Evolutionary conservation across 2,888 invertebrate species (phyloP), one percentile per base, ranked within the genome.

Genomic region (Orgyia antiqua): DNA sequence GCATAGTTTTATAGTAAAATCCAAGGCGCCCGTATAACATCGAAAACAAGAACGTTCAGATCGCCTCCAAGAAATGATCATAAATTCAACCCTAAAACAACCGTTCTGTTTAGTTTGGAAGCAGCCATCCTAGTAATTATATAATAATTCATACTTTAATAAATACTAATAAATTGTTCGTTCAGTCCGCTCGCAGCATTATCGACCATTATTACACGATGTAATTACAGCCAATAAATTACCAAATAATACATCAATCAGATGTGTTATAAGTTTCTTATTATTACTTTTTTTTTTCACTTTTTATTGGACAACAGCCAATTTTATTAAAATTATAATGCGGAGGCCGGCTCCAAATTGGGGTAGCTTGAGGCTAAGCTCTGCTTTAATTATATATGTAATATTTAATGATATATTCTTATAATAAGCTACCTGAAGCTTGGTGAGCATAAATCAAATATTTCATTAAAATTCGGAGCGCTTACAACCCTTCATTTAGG

Each of bases 211-310:
- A 84, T 84, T 84, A 84, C 79, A 77, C 72, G 78, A 83, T 84
- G 80, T 86, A 83, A 86, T 86, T 86, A 86, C 74, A 70, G 51
- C 66, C 83, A 75, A 86, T 86, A 86, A 86, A 84, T 86, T 84
- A 83, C 73, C 79, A 79, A 84, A 86, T 86, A 84, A 82, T 84
- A 82, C 84, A 84, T 86, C 84, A 84, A 86, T 86, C 84, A 84
- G 84, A 84, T 75, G 83, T 84, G 83, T 86, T 84, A 86, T 83
- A 84, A 84, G 83, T 84, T 82, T 69, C 67, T 71, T 70, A 65
- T 71, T 67, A 68, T 69, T 68, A 66, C 56, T 39, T 55, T 25
- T 54, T 68, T 76, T 70, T 72, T 63, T 62, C 50, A 63, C 59
- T 62, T 70, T 72, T 64, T 70, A 71, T 71, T 67, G 68, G 57